Evolutionary conservation across 2,797 vertebrate genomes (phyloP).

Genomic region (Chloroceryle inda): DNA sequence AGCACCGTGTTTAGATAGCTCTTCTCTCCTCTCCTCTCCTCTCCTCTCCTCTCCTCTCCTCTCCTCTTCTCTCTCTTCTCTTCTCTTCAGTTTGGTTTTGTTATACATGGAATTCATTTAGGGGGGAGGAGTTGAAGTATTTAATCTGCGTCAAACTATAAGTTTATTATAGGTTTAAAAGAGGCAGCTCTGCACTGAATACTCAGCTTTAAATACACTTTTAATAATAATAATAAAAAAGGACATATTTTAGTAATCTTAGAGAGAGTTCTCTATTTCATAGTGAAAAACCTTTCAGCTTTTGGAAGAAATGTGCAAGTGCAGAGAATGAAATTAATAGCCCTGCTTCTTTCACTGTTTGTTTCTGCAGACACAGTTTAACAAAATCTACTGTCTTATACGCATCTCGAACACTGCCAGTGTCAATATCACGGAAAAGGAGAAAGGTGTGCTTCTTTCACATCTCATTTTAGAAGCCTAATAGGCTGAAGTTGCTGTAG

Average conservation of each 20-base stretch:
- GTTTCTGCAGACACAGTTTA: not conserved
- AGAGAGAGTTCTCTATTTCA: not conserved
- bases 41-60: not conserved
- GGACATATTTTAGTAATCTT: not conserved
- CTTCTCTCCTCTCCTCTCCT: not conserved
- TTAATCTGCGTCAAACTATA: not conserved
- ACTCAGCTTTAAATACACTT: not conserved
- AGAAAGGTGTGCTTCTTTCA: not conserved
- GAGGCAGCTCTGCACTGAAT: not conserved
- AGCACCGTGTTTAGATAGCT: not conserved
- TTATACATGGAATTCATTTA: not conserved
- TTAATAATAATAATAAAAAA: not conserved
- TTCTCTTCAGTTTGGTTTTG: not conserved
- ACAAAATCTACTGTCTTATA: not conserved
- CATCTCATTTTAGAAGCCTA: slow-evolving; percentile 1
- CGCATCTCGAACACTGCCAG: not conserved
- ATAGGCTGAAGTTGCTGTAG: not conserved
- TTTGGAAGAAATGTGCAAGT: not conserved
- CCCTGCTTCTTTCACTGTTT: not conserved
- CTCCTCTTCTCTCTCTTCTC: not conserved
- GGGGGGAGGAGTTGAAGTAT: not conserved
- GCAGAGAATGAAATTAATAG: not conserved
- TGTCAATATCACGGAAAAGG: not conserved
- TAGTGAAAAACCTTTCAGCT: not conserved
- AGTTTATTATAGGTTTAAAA: not conserved